These are phyloP conservation scores for Tetragonula carbonaria DNA, from an alignment of 2,888 invertebrate genomes.

Conservation along the genomic window DNA sequence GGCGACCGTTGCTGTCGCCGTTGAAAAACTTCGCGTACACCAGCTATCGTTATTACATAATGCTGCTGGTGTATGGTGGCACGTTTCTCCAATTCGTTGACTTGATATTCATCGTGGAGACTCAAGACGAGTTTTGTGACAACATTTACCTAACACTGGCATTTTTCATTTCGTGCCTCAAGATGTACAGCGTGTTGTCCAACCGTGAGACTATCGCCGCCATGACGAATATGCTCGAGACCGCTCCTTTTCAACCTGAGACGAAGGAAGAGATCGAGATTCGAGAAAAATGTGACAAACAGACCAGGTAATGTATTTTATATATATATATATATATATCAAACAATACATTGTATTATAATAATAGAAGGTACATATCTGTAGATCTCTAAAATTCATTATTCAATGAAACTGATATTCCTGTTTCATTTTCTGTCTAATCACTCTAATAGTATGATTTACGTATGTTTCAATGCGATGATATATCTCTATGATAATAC, in stretches of 20 bases:
- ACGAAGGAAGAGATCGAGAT: slow-evolving; percentile 29
- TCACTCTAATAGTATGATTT: too few species aligned
- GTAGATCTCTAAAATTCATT: too few species aligned
- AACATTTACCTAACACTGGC: slow-evolving; percentile 61
- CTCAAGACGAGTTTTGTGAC: slow-evolving; percentile 59
- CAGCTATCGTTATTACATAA: slow-evolving; percentile 37
- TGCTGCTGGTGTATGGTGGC: slow-evolving; percentile 40
- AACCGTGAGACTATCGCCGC: slow-evolving; percentile 37
- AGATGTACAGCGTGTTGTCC: slow-evolving; percentile 52
- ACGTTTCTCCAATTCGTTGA: slow-evolving; percentile 57
- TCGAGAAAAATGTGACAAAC: slow-evolving; percentile 5
- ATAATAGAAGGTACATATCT: too few species aligned
- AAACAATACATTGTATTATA: too few species aligned
- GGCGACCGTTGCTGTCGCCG: slow-evolving; percentile 53
- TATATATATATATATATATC: too few species aligned
- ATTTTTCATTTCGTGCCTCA: slow-evolving; percentile 53
- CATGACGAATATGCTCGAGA: slow-evolving; percentile 17
- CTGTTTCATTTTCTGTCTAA: too few species aligned
- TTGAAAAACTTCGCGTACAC: slow-evolving; percentile 56
- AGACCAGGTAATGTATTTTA: background rate
- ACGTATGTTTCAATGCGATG: too few species aligned
- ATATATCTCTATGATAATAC: too few species aligned
- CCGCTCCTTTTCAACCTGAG: slow-evolving; percentile 38
- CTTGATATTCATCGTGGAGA: slow-evolving; percentile 44
- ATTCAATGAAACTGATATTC: too few species aligned